Evolutionary conservation across 2,888 invertebrate genomes (phyloP).

Genomic region (Malthinus seriepunctatus): DNA sequence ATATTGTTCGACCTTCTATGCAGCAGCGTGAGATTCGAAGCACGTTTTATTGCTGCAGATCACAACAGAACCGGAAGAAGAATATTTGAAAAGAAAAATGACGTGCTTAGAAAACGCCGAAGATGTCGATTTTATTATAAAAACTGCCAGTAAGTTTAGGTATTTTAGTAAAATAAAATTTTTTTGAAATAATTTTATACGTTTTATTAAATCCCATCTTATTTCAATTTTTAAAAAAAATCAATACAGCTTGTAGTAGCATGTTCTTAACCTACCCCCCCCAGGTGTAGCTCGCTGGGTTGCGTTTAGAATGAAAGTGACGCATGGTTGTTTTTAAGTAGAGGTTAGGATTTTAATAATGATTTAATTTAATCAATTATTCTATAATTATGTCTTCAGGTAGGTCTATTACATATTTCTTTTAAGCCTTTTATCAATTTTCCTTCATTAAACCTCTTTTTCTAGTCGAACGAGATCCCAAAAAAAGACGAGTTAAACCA

Average conservation of each 20-base stretch:
- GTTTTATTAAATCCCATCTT: not conserved
- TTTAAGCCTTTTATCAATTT: not conserved
- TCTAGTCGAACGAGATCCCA: constrained; percentile 71
- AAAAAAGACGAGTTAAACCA: constrained; percentile 81
- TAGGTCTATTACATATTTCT: constrained; percentile 1
- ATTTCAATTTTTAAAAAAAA: constrained; percentile 1
- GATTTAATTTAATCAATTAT: not conserved
- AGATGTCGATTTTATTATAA: constrained; percentile 51
- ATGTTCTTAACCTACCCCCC: not conserved
- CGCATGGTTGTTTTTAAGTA: not conserved
- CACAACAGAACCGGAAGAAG: constrained; percentile 19
- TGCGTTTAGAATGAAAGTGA: not conserved
- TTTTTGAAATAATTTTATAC: constrained; percentile 5
- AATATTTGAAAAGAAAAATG: constrained; percentile 29
- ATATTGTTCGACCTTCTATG: not conserved
- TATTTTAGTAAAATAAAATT: constrained; percentile 7
- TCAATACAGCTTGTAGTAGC: not conserved
- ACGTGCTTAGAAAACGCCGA: constrained; percentile 46
- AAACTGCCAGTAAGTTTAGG: constrained; percentile 51
- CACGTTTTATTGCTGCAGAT: constrained; percentile 18
- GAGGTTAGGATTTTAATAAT: constrained; percentile 7
- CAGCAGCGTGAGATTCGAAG: constrained; percentile 1
- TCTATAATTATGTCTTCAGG: constrained; percentile 8
- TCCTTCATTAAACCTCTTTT: not conserved
- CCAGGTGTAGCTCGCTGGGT: constrained; percentile 1